Conservation (phyloP, 2,113 vertebrate species). For the Thamnophis sirtalis region DNA sequence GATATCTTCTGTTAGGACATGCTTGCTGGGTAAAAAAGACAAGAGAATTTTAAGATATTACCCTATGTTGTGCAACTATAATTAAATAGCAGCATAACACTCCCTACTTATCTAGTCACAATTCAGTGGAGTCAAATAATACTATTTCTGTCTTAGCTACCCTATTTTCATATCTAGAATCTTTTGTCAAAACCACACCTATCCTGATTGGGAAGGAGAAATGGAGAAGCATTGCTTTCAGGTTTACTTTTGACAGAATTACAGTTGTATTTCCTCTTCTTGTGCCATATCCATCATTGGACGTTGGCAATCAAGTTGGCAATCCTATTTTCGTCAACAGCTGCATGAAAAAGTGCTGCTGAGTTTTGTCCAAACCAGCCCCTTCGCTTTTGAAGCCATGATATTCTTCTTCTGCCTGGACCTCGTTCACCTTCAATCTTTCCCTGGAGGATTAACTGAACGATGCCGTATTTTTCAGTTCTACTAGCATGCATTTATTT, state of each 20-base stretch:
- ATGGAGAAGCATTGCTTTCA: not conserved
- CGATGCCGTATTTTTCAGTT: no score
- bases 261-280: not conserved
- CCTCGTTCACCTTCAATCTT: no score
- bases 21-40: constrained; percentile 75
- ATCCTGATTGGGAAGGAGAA: not conserved
- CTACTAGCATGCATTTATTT: not conserved
- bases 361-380: no score
- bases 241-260: not conserved
- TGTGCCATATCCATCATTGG: no score
- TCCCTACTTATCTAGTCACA: no score
- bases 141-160: not conserved
- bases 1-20: constrained; percentile 96
- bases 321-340: no score
- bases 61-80: not conserved
- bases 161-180: not conserved
- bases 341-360: no score
- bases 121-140: not conserved
- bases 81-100: not conserved
- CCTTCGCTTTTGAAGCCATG: no score
- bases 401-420: no score
- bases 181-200: not conserved
- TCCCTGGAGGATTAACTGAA: no score
- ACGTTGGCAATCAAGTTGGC: no score
- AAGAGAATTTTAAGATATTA: not conserved